A percentile compares a stretch with the other conserved stretches of the same genome.
Evolutionary conservation across 2,797 vertebrate species (phyloP).

Genomic region (Anguilla obscura): DNA sequence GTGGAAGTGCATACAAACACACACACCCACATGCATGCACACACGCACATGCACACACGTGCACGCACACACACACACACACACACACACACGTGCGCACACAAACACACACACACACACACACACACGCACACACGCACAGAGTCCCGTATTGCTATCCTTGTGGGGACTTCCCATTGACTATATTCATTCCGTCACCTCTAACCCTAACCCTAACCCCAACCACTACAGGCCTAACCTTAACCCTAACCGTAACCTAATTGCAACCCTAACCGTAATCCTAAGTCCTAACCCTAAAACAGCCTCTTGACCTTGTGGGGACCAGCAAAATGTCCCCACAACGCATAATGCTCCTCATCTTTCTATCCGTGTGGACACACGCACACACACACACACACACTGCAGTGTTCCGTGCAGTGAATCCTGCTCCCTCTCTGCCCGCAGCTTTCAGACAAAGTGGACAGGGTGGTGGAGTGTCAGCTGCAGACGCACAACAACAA

Average conservation of each 20-base stretch:
- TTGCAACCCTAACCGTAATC: too few species aligned
- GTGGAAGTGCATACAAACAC: constrained; percentile 21
- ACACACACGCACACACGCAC: background rate
- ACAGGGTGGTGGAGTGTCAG: constrained; percentile 96
- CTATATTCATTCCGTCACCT: too few species aligned
- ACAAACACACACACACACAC: background rate
- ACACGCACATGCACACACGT: background rate
- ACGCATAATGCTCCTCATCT: too few species aligned
- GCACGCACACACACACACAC: background rate
- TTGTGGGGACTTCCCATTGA: too few species aligned
- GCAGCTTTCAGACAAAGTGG: constrained; percentile 92
- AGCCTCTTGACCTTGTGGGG: too few species aligned
- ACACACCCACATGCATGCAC: background rate
- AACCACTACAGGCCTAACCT: too few species aligned
- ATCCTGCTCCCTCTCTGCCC: constrained; percentile 33
- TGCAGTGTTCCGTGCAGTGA: background rate
- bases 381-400: background rate
- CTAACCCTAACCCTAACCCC: too few species aligned
- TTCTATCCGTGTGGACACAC: background rate
- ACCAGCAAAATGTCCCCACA: too few species aligned
- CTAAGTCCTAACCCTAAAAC: too few species aligned
- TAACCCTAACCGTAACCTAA: too few species aligned
- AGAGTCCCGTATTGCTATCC: too few species aligned
- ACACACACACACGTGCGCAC: background rate
- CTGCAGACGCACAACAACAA: constrained; percentile 98